Evolutionary conservation across 2,888 invertebrate species (phyloP), one percentile per base, ranked within the genome.

Genomic region (Electrophaes corylata): DNA sequence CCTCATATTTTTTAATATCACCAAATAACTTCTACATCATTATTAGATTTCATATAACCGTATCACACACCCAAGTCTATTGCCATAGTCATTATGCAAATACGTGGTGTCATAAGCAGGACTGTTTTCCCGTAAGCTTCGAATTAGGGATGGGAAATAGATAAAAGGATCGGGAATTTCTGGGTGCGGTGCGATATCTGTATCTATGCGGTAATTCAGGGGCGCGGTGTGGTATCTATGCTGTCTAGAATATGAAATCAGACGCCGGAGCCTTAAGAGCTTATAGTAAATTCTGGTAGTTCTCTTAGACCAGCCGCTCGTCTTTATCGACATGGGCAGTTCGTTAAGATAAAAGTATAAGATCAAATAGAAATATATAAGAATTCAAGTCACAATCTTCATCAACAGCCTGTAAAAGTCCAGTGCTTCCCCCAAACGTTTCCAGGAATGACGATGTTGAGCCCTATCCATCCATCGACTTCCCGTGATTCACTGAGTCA

Each of bases 121-220:
- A 46, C 53, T 12, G 18, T n/a, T n/a, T n/a, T n/a, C 46, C 23
- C 48, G 26, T 48, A 29, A 37, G 41, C 43, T 50, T 44, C 39
- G 43, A 44, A 47, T 50, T 50, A 46, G 57, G 66, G 66, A 46
- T 53, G 64, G 66, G 63, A 54, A 51, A 49, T 44, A 52, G 64
- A 66, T 66, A 64, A 61, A 46, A 40, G 39, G 47, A 31, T 23
- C 49, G 31, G 31, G 31, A 31, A 53, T 59, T 57, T 48, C 44
- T 56, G 53, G 58, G 55, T 1, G 65, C 53, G 56, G 19, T n/a
- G n/a, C n/a, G n/a, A n/a, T n/a, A n/a, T n/a, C n/a, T 20, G 11
- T 40, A 39, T 39, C 39, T 39, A 16, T 39, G 39, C 35, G 35
- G 10, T 10, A 26, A 31, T n/a, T 31, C n/a, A n/a, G n/a, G n/a